Percentiles rank a stretch among this genome's conserved stretches.
phyloP scores from a whole-genome alignment of 2,888 invertebrate species.

The Lasioglossum leucozonium region DNA sequence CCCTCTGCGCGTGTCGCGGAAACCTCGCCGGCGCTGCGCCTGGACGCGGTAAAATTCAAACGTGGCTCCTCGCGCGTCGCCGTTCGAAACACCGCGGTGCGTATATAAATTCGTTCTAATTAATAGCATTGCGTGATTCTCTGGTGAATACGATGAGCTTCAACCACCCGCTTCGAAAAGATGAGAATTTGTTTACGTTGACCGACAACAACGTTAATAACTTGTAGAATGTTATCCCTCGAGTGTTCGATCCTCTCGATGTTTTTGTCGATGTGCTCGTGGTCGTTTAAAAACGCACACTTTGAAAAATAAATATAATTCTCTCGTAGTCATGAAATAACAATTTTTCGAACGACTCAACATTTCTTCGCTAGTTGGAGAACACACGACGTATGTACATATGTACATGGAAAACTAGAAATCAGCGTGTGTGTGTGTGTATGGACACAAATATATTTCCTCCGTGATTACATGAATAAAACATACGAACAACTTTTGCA shows the following conservation, averaged over 20 bases:
- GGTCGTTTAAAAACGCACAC: too few relatives aligned
- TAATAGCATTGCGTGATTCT: background rate
- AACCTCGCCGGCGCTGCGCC: background rate
- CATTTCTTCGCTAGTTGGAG: background rate
- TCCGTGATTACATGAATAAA: background rate
- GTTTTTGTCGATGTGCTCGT: too few relatives aligned
- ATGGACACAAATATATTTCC: background rate
- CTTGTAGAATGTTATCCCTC: too few relatives aligned
- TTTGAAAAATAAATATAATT: too few relatives aligned
- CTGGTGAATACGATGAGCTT: background rate
- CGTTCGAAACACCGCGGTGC: background rate
- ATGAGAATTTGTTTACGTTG: too few relatives aligned
- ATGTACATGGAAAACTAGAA: too few relatives aligned
- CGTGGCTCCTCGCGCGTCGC: background rate
- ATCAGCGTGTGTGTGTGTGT: too few relatives aligned
- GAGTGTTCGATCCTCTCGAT: too few relatives aligned
- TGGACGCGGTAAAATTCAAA: slow-evolving; percentile 40
- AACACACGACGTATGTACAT: background rate
- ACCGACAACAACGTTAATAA: too few relatives aligned
- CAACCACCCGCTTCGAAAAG: too few relatives aligned
- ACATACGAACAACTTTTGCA: background rate
- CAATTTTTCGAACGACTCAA: background rate
- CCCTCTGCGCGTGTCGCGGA: slow-evolving; percentile 7
- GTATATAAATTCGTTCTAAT: background rate
- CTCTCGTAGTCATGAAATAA: background rate